These are phyloP conservation scores for Actinernus sp. DNA, from an alignment of 92 coral and sea anemone genomes.

Conservation along the genomic window DNA sequence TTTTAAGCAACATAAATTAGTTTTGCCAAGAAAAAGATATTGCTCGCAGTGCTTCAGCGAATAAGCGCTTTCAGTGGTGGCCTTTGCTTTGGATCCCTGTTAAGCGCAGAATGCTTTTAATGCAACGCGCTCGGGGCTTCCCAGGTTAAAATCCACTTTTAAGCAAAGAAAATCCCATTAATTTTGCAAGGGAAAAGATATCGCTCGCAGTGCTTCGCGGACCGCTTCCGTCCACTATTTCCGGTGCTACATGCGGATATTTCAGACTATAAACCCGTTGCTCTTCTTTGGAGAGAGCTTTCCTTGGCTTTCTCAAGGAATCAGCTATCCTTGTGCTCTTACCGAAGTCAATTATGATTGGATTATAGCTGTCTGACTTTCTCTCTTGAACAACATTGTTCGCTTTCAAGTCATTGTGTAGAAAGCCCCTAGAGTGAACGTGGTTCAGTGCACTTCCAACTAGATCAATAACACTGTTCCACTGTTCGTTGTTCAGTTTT, in stretches of 20 bases:
- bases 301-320: no score
- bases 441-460: constrained; percentile 3
- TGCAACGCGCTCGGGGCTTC: neutral
- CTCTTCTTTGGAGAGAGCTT: neutral
- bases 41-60: no score
- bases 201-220: constrained; percentile 2
- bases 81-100: no score
- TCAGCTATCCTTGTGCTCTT: no score
- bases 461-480: neutral
- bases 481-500: constrained; percentile 4
- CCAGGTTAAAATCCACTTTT: neutral
- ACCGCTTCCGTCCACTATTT: constrained; percentile 3
- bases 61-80: no score
- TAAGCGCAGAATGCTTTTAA: neutral
- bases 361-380: neutral
- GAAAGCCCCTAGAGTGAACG: constrained; percentile 3
- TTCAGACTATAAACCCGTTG: neutral
- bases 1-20: no score
- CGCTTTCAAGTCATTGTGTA: constrained; percentile 5
- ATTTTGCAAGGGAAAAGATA: neutral
- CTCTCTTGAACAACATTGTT: constrained; percentile 4
- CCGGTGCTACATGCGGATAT: constrained; percentile 6
- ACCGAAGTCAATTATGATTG: constrained; percentile 3
- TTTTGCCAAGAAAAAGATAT: no score
- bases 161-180: constrained; percentile 3